These are phyloP conservation scores for Aphrocallistes beatrix DNA, from an alignment of 37 sponge, comb jelly and placozoan species.

Conservation along the genomic window DNA sequence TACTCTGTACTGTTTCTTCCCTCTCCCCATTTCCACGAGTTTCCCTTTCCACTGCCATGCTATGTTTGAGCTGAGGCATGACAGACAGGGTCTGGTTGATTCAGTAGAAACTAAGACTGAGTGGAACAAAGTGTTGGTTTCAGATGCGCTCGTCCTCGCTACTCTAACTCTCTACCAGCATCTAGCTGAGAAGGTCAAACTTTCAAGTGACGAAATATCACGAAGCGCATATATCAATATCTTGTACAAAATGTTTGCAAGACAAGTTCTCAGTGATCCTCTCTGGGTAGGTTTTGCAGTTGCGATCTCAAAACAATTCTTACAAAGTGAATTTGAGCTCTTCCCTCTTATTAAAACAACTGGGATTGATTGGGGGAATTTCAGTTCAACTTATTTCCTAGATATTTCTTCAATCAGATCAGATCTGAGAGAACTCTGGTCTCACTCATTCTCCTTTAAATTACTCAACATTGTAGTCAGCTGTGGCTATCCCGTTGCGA, in stretches of 20 bases:
- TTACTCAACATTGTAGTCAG: neutral
- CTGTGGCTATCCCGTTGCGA: neutral
- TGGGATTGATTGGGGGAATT: neutral
- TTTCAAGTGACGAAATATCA: neutral
- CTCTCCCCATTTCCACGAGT: neutral
- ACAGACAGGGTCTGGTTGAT: neutral
- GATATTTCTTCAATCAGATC: neutral
- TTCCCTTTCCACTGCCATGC: slow-evolving; percentile 1
- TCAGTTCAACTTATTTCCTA: neutral
- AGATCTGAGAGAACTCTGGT: neutral
- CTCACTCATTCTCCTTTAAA: neutral
- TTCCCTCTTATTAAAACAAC: neutral
- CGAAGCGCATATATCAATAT: neutral
- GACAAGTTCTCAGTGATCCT: neutral
- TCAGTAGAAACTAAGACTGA: neutral
- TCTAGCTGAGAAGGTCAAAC: neutral
- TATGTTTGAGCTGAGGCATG: neutral
- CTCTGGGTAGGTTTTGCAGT: neutral
- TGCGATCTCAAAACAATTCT: neutral
- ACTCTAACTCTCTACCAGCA: neutral
- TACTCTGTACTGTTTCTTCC: neutral
- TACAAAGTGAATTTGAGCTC: neutral
- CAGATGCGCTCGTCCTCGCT: neutral
- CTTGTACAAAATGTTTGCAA: neutral
- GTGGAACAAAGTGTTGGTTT: neutral